phyloP scores from a whole-genome alignment of 2,113 vertebrate genomes.

The Tachysurus vachellii region DNA sequence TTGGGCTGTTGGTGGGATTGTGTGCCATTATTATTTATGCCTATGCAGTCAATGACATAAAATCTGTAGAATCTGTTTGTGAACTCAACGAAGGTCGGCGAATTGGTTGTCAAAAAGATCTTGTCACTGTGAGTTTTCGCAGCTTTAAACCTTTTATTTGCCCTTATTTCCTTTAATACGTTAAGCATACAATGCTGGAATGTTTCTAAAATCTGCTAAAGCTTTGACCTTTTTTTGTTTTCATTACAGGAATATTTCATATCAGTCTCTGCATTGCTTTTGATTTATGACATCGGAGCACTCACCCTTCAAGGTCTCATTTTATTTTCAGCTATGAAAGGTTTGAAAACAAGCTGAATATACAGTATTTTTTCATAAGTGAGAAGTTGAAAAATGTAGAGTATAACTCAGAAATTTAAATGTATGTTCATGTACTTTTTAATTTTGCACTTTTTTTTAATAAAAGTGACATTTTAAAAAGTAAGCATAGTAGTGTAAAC shows the following conservation, averaged over 20 bases:
- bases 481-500: not conserved
- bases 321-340: slow-evolving; percentile 62
- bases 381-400: too few relatives aligned
- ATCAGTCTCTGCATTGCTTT: slow-evolving; percentile 54
- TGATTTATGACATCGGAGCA: slow-evolving; percentile 61
- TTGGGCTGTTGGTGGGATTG: slow-evolving; percentile 61
- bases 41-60: slow-evolving; percentile 37
- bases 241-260: slow-evolving; percentile 55
- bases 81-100: accelerated
- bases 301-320: slow-evolving; percentile 61
- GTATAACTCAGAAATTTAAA: not conserved
- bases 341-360: slow-evolving; percentile 58
- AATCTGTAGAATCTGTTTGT: not conserved
- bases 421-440: not conserved
- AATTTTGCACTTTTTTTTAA: not conserved
- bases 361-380: too few relatives aligned
- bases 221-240: slow-evolving; percentile 35
- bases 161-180: not conserved
- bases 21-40: slow-evolving; percentile 65
- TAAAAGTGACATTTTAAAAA: not conserved
- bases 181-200: not conserved
- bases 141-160: not conserved
- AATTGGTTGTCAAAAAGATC: not conserved
- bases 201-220: slow-evolving; percentile 1
- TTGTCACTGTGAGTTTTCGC: not conserved